These are phyloP conservation scores for Laupala kohalensis DNA, from an alignment of 1,140 invertebrate genomes.

Conservation along the genomic window DNA sequence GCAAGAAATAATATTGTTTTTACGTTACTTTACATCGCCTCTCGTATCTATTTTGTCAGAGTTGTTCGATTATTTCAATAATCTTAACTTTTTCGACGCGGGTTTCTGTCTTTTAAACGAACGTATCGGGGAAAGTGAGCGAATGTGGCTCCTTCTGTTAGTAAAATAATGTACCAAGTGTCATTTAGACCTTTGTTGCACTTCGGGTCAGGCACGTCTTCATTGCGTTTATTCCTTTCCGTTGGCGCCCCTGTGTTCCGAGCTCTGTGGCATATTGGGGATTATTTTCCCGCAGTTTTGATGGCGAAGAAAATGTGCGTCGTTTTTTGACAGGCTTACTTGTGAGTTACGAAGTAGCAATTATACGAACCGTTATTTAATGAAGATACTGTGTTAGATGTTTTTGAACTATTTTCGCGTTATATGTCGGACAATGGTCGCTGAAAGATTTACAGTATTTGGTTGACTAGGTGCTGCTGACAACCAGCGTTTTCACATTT, in stretches of 20 bases:
- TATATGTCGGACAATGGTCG: neutral
- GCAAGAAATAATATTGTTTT: neutral
- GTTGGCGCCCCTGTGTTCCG: conserved; percentile 6
- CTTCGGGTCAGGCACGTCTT: neutral
- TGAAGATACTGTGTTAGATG: neutral
- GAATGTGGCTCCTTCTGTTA: neutral
- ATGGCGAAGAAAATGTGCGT: conserved; percentile 2
- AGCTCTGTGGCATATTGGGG: conserved; percentile 4
- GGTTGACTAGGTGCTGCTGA: neutral
- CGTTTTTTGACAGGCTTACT: conserved; percentile 2
- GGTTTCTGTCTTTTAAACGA: neutral
- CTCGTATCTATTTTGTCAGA: neutral
- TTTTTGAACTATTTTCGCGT: neutral
- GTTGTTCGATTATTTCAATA: neutral
- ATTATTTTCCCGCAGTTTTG: conserved; percentile 6
- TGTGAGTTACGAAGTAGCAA: neutral
- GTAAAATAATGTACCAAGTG: neutral
- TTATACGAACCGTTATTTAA: neutral
- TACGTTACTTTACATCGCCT: neutral
- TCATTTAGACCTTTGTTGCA: neutral
- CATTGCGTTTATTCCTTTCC: neutral
- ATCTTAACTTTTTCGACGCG: neutral
- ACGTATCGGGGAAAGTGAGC: no score
- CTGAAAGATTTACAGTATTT: neutral
- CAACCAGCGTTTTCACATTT: neutral